These are phyloP conservation scores for Rhynchonema sp. DNA, from an alignment of 2,888 invertebrate species.

Conservation along the genomic window DNA sequence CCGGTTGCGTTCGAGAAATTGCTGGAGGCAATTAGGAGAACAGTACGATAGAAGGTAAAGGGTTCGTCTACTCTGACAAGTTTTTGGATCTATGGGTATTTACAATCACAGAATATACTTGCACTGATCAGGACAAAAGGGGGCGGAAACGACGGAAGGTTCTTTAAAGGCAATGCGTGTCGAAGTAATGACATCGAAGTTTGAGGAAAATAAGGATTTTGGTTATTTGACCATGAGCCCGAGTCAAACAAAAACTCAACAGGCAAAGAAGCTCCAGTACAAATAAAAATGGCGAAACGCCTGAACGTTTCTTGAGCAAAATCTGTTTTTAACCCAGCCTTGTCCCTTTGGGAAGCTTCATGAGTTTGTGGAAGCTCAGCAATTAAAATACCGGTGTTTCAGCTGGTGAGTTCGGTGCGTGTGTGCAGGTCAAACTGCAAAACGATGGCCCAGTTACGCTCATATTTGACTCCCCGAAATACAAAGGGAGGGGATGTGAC, in stretches of 20 bases:
- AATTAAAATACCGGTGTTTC: conserved; percentile 18
- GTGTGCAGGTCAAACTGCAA: conserved; percentile 63
- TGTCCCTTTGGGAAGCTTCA: too few relatives aligned
- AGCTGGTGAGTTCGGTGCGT: conserved; percentile 72
- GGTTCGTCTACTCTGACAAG: background rate
- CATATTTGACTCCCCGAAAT: conserved; percentile 46
- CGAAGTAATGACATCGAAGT: background rate
- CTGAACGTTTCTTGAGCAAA: too few relatives aligned
- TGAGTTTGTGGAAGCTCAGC: background rate
- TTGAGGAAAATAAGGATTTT: background rate
- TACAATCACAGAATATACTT: background rate
- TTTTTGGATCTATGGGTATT: background rate
- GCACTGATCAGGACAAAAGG: background rate
- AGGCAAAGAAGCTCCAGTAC: too few relatives aligned
- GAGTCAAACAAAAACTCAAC: too few relatives aligned
- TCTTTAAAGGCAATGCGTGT: too few relatives aligned
- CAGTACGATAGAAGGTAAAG: conserved; percentile 3
- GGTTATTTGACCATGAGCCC: background rate
- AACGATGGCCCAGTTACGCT: conserved; percentile 81
- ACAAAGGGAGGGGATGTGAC: background rate
- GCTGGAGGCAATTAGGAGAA: conserved; percentile 1
- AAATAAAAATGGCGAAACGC: too few relatives aligned
- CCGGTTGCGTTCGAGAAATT: conserved; percentile 33
- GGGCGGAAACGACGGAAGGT: background rate
- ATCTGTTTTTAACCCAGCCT: too few relatives aligned